These are phyloP conservation scores for Myiozetetes cayanensis DNA, from an alignment of 2,113 vertebrate genomes.

Conservation along the genomic window DNA sequence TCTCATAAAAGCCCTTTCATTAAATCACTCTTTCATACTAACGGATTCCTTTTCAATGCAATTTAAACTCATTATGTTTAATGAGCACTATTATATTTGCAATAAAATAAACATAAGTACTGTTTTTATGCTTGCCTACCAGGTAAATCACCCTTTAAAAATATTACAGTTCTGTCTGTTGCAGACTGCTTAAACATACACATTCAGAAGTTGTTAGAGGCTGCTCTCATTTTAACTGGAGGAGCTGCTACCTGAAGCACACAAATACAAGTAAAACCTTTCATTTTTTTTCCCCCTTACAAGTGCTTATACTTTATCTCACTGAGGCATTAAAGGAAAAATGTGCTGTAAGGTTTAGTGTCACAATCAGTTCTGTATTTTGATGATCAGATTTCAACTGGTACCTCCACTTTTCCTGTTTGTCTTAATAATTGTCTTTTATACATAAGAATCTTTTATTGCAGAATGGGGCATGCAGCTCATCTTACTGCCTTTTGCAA, in stretches of 20 bases:
- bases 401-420: neutral
- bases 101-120: slow-evolving; percentile 29
- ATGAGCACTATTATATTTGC: neutral
- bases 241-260: neutral
- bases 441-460: neutral
- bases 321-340: neutral
- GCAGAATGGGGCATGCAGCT: neutral
- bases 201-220: neutral
- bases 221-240: neutral
- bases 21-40: slow-evolving; percentile 19
- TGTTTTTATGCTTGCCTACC: neutral
- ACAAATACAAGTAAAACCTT: neutral
- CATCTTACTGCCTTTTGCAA: neutral
- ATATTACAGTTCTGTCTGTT: neutral
- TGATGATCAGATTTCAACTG: neutral
- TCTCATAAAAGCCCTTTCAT: neutral
- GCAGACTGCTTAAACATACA: neutral
- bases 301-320: neutral
- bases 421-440: neutral
- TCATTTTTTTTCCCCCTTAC: neutral
- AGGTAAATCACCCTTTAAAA: slow-evolving; percentile 9
- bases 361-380: neutral
- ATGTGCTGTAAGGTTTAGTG: neutral
- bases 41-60: neutral
- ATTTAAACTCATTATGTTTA: slow-evolving; percentile 17